Conservation (phyloP, 1,140 invertebrate species). For the Drosophila nebulosa region DNA sequence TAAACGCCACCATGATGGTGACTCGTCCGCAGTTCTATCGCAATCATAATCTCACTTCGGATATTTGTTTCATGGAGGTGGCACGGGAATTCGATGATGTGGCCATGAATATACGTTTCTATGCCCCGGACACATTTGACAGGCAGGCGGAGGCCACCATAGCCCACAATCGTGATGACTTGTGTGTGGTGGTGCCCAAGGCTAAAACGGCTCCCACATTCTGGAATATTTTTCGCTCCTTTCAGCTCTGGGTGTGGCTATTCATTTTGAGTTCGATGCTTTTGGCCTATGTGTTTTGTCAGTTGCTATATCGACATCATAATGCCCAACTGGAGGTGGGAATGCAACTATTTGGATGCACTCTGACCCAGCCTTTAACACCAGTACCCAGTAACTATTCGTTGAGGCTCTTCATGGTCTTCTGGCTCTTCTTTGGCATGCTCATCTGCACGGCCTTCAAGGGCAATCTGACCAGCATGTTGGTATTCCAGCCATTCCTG, state of each 20-base stretch:
- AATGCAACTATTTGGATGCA: conserved; percentile 54
- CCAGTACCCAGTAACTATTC: conserved; percentile 20
- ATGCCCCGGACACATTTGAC: conserved; percentile 46
- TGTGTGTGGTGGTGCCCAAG: conserved; percentile 74
- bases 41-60: conserved; percentile 33
- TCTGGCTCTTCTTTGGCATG: conserved; percentile 69
- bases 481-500: conserved; percentile 57
- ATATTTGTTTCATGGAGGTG: conserved; percentile 63
- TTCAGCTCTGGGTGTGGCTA: conserved; percentile 54
- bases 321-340: neutral
- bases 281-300: conserved; percentile 45
- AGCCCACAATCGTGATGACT: conserved; percentile 65
- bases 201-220: conserved; percentile 51
- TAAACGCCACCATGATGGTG: conserved; percentile 69
- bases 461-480: conserved; percentile 71
- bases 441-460: conserved; percentile 65
- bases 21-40: conserved; percentile 42
- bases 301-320: neutral
- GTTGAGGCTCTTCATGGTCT: conserved; percentile 54
- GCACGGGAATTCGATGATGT: conserved; percentile 59
- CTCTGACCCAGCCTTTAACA: conserved; percentile 46
- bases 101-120: conserved; percentile 68
- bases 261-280: conserved; percentile 38
- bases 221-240: conserved; percentile 75
- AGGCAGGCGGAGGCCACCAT: conserved; percentile 52